phyloP scores from a whole-genome alignment of 2,888 invertebrate genomes.

The Dorcus parallelipipedus region DNA sequence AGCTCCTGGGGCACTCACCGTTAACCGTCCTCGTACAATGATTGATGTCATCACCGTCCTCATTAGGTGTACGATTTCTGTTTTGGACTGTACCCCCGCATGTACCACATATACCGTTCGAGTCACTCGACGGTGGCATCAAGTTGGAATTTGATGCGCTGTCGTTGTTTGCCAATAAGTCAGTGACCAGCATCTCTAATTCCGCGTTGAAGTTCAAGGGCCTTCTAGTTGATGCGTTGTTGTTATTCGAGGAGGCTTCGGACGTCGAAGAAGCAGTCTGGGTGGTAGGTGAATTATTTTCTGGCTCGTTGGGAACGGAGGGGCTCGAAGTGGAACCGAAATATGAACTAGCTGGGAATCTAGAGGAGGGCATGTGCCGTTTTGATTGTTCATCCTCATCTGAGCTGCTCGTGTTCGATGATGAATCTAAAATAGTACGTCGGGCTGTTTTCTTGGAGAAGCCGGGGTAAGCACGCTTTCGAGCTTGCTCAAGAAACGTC shows the following conservation, averaged over 20 bases:
- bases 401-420: conserved; percentile 39
- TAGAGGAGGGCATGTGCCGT: conserved; percentile 6
- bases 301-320: neutral
- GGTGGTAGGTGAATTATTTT: neutral
- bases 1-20: conserved; percentile 22
- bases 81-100: conserved; percentile 22
- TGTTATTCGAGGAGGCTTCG: neutral
- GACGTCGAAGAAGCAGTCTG: neutral
- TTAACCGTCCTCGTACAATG: conserved; percentile 5
- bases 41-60: neutral
- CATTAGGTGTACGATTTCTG: neutral
- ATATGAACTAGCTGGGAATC: neutral
- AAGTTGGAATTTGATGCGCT: neutral
- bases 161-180: conserved; percentile 29
- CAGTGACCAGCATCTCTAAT: conserved; percentile 35
- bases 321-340: neutral
- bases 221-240: neutral
- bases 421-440: conserved; percentile 30
- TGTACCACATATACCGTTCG: conserved; percentile 19
- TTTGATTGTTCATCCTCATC: conserved; percentile 28
- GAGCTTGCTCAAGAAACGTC: conserved; percentile 4
- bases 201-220: conserved; percentile 33
- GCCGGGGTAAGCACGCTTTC: conserved; percentile 32
- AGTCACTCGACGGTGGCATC: neutral
- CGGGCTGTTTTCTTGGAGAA: conserved; percentile 32